Base-by-base conservation (phyloP, 2,113 vertebrate genomes). In the Xyrauchen texanus region DNA sequence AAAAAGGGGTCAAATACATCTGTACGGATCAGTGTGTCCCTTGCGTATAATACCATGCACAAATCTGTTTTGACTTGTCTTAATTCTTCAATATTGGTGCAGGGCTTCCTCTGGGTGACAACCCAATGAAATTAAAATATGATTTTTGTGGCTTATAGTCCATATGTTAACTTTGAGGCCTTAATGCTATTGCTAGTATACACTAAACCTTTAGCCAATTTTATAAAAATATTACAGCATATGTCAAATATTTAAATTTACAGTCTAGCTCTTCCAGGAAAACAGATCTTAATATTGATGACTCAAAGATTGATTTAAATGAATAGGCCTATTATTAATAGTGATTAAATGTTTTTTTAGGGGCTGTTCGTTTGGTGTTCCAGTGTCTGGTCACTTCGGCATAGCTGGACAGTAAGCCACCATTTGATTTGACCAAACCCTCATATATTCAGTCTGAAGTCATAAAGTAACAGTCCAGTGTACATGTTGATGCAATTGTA, bases 331-430 rank as follows among this genome's bases (percentile, higher is more conserved):
- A 58, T 9, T 21, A 67, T 3, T 4, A 5, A 21, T 53, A 4
- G 62, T 12, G 80, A 13, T 82, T 71, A 7, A 42, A 52, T 72
- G n/a, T 83, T 16, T 52, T 82, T 68, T 79, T 82, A 98, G 96
- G 96, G 96, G 4, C 90, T 98, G 0, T 86, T 92, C 91, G 10
- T 83, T 87, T 79, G 87, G 82, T 6, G 85, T 91, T 82, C 92
- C 93, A 0, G 84, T 98, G 82, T 91, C 92, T 0, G 77, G 96
- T 78, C 90, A 96, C 81, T 96, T 94, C 68, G 91, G 92, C 61
- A 7, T 87, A 63, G 85, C 95, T 85, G 96, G 96, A 84, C 94
- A 87, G 97, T 99, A 92, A 0, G 93, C 64, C 67, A 10, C 12
- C 8, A 3, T 1, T 53, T 57, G 53, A 34, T 16, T 55, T 15